Conservation (phyloP, 2,797 vertebrate genomes). For the Etheostoma nigrum region DNA sequence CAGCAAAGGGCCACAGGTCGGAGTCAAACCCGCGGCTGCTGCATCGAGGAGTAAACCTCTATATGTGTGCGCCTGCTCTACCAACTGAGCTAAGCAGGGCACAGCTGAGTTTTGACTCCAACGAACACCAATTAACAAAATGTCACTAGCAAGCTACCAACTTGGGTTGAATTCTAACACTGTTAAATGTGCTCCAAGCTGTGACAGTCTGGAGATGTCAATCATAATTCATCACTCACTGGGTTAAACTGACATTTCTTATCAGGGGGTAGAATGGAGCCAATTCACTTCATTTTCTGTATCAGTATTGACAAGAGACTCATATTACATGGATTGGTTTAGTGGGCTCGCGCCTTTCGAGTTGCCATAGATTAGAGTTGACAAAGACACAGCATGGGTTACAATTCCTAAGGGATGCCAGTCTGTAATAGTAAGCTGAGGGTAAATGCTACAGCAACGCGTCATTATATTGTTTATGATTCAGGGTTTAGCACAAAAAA, state of each 20-base stretch:
- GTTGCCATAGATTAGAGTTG: slow-evolving; percentile 14
- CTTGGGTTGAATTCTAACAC: not conserved
- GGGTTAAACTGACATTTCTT: slow-evolving; percentile 38
- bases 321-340: slow-evolving; percentile 9
- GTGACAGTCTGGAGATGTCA: slow-evolving; percentile 34
- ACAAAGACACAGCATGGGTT: slow-evolving; percentile 11
- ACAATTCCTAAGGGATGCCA: slow-evolving; percentile 10
- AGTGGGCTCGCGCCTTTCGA: slow-evolving; percentile 10
- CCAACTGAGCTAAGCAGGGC: no score
- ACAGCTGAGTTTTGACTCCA: no score
- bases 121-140: no score
- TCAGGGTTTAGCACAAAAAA: slow-evolving; percentile 8
- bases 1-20: no score
- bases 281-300: slow-evolving; percentile 34
- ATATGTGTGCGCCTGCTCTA: no score
- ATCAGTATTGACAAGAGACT: slow-evolving; percentile 27
- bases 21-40: no score
- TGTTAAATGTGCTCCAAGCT: slow-evolving; percentile 31
- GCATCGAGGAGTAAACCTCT: no score
- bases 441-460: slow-evolving; percentile 10
- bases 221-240: slow-evolving; percentile 43
- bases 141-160: no score
- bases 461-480: slow-evolving; percentile 5
- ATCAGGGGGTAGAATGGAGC: slow-evolving; percentile 32
- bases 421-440: slow-evolving; percentile 3